A percentile compares a stretch with the other conserved stretches of the same genome.
Evolutionary conservation across 2,113 vertebrate species (phyloP).

Genomic region (Acanthochromis polyacanthus): DNA sequence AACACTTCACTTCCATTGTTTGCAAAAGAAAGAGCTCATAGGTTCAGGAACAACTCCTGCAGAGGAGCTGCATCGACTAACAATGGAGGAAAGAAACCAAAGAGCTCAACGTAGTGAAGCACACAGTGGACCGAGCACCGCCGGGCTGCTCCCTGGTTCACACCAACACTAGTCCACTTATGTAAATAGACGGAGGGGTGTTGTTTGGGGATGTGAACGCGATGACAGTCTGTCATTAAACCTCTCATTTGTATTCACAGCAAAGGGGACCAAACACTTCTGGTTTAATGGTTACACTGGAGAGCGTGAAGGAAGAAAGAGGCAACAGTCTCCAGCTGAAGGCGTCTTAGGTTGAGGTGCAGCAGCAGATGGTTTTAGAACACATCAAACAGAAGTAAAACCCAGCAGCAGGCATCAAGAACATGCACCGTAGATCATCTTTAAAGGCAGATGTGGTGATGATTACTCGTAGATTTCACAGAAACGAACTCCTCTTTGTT

Average conservation of each 20-base stretch:
- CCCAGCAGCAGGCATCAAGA: neutral
- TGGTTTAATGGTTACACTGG: slow-evolving; percentile 42
- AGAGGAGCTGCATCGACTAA: slow-evolving; percentile 53
- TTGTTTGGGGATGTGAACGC: slow-evolving; percentile 53
- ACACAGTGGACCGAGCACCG: slow-evolving; percentile 20
- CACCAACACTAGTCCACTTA: slow-evolving; percentile 45
- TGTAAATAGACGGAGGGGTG: slow-evolving; percentile 54
- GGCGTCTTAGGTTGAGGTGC: neutral
- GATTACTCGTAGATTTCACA: neutral
- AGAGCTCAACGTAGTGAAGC: slow-evolving; percentile 32
- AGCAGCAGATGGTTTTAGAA: neutral
- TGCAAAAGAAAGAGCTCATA: slow-evolving; percentile 40
- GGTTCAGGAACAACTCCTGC: slow-evolving; percentile 57
- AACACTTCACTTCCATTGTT: slow-evolving; percentile 66
- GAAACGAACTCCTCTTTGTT: slow-evolving; percentile 17
- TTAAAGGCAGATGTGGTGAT: neutral
- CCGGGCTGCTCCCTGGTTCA: slow-evolving; percentile 44
- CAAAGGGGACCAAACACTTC: slow-evolving; percentile 39
- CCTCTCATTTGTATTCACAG: slow-evolving; percentile 71
- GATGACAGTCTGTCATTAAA: slow-evolving; percentile 68
- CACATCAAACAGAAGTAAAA: neutral
- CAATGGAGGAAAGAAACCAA: slow-evolving; percentile 39
- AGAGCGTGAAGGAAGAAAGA: slow-evolving; percentile 29
- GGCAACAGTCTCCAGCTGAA: neutral
- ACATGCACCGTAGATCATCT: neutral